A percentile compares a stretch with the other conserved stretches of the same genome.
Evolutionary conservation across 2,888 invertebrate species (phyloP).

Genomic region (Glyphotaelius pellucidus): DNA sequence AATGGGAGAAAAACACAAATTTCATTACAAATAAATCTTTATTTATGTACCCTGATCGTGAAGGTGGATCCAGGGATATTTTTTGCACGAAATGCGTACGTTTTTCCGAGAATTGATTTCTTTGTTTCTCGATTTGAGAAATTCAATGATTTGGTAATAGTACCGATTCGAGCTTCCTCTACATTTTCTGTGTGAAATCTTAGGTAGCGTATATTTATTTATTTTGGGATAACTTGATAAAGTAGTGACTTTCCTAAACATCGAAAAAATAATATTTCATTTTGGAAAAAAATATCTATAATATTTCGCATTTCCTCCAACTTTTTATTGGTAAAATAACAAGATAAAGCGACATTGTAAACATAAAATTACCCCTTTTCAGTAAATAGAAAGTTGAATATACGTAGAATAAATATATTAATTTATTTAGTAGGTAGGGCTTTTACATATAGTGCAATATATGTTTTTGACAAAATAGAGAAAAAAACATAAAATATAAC

Average conservation of each 20-base stretch:
- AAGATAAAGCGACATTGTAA: neutral
- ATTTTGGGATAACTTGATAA: neutral
- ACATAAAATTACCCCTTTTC: neutral
- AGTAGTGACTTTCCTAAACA: neutral
- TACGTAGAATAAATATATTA: no score
- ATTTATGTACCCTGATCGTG: constrained; percentile 28
- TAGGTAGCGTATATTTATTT: neutral
- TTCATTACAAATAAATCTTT: constrained; percentile 33
- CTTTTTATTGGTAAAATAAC: neutral
- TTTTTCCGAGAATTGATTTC: constrained; percentile 12
- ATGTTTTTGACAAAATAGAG: no score
- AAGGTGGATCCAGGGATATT: constrained; percentile 14
- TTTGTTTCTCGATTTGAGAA: constrained; percentile 3
- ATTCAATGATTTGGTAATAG: neutral
- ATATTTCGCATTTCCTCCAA: neutral
- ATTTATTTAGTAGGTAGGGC: no score
- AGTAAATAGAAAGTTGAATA: no score
- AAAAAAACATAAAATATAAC: no score
- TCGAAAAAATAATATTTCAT: neutral
- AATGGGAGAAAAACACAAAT: constrained; percentile 24
- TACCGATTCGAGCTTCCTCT: neutral
- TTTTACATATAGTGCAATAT: no score
- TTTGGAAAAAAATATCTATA: neutral
- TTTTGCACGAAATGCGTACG: neutral
- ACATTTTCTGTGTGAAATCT: neutral